phyloP scores from a whole-genome alignment of 2,113 vertebrate genomes.

The Thamnaconus septentrionalis region DNA sequence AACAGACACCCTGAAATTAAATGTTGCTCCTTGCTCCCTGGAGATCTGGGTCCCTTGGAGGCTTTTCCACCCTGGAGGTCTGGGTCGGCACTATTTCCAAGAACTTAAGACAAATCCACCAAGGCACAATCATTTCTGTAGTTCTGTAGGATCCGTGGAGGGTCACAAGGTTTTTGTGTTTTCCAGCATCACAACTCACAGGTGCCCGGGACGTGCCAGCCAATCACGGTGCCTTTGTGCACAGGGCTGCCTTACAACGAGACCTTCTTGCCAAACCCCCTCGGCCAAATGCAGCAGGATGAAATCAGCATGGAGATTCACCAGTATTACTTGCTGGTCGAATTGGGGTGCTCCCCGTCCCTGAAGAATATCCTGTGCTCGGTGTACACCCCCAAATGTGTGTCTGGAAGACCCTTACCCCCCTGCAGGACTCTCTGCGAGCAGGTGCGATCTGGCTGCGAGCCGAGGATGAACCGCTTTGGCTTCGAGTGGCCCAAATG shows the following conservation, averaged over 20 bases:
- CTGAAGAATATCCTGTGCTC: conserved; percentile 88
- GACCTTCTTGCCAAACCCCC: conserved; percentile 82
- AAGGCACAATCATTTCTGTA: no score
- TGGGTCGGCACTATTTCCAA: no score
- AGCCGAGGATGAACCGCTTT: conserved; percentile 82
- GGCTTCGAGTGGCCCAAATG: conserved; percentile 82
- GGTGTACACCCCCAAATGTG: conserved; percentile 84
- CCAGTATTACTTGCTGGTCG: conserved; percentile 74
- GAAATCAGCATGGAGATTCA: conserved; percentile 73
- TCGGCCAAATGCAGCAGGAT: conserved; percentile 81
- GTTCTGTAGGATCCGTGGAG: conserved; percentile 9
- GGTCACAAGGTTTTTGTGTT: background rate
- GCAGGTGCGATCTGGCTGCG: conserved; percentile 80
- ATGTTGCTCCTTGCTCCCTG: no score
- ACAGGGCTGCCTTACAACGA: conserved; percentile 82
- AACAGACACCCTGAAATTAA: no score
- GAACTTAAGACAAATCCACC: no score
- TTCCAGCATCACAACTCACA: background rate
- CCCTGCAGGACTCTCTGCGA: conserved; percentile 87
- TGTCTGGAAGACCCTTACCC: conserved; percentile 77
- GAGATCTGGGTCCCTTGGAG: no score
- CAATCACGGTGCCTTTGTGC: conserved; percentile 81
- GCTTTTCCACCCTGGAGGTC: no score
- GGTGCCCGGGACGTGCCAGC: conserved; percentile 72
- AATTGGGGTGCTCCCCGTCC: conserved; percentile 81